A percentile compares a stretch with the other conserved stretches of the same genome.
Conservation (phyloP, 2,113 vertebrate species). For the Nipponia nippon region DNA sequence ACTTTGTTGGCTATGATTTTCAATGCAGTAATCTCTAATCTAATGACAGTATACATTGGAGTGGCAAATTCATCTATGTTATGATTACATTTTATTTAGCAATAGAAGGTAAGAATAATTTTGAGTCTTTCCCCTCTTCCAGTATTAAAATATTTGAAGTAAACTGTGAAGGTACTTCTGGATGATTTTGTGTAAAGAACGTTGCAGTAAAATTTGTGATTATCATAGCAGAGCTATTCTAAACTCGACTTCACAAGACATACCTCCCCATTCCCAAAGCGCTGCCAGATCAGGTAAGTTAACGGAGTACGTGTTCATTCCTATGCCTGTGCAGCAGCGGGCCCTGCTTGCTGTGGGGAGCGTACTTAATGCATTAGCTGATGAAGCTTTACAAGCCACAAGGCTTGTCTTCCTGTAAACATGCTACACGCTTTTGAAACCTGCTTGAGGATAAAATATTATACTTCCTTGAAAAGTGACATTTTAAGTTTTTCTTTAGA, state of each 20-base stretch:
- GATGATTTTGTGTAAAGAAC: neutral
- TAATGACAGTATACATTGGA: neutral
- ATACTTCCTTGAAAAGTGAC: neutral
- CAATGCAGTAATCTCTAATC: neutral
- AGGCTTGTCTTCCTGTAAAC: neutral
- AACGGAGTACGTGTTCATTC: neutral
- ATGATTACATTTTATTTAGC: neutral
- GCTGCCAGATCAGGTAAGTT: neutral
- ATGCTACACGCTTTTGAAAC: neutral
- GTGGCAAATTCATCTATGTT: neutral
- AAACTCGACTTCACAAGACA: neutral
- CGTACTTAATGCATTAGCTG: neutral
- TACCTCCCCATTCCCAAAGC: neutral
- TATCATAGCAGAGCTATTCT: neutral
- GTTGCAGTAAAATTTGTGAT: neutral
- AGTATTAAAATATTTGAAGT: neutral
- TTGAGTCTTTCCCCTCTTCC: neutral
- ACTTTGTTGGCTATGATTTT: neutral
- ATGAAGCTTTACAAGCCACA: neutral
- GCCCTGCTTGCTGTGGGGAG: neutral
- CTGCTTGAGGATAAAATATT: neutral
- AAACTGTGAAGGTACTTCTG: neutral
- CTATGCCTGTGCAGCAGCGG: rapidly evolving
- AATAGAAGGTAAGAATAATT: neutral
- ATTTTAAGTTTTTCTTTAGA: neutral